Evolutionary conservation across 2,113 vertebrate genomes (phyloP).

Genomic region (Mobula birostris): DNA sequence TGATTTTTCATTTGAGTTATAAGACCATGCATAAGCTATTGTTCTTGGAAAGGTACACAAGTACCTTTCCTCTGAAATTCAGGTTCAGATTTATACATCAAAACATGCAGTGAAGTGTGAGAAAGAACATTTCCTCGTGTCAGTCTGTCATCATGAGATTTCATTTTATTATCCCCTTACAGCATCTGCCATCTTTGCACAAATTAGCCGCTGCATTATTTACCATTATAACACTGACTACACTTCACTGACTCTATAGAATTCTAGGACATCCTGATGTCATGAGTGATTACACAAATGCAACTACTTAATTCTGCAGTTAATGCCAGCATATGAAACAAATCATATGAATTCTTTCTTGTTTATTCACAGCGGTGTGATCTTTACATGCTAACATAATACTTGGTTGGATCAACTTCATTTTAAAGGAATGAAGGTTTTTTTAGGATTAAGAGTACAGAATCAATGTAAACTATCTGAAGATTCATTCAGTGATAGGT

Average conservation of each 20-base stretch:
- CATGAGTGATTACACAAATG: neutral
- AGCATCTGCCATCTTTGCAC: neutral
- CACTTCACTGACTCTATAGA: neutral
- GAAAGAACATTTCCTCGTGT: too few species aligned
- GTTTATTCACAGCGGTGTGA: neutral
- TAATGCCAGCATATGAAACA: neutral
- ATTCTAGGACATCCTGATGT: neutral
- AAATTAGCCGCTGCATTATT: neutral
- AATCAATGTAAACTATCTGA: neutral
- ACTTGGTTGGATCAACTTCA: neutral
- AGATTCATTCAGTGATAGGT: too few species aligned
- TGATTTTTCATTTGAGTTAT: too few species aligned
- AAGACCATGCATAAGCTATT: too few species aligned
- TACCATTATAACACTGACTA: neutral
- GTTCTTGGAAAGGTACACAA: too few species aligned
- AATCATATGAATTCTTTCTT: neutral
- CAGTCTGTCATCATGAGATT: neutral
- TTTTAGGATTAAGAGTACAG: neutral
- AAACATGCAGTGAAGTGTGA: too few species aligned
- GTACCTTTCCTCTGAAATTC: too few species aligned
- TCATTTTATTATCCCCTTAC: neutral
- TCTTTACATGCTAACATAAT: neutral
- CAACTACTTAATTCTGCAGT: neutral
- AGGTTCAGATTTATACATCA: too few species aligned
- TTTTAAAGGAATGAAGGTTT: neutral